A percentile compares a stretch with the other conserved stretches of the same genome.
Conservation (phyloP, 1,140 invertebrate genomes). For the Megathymus violae region DNA sequence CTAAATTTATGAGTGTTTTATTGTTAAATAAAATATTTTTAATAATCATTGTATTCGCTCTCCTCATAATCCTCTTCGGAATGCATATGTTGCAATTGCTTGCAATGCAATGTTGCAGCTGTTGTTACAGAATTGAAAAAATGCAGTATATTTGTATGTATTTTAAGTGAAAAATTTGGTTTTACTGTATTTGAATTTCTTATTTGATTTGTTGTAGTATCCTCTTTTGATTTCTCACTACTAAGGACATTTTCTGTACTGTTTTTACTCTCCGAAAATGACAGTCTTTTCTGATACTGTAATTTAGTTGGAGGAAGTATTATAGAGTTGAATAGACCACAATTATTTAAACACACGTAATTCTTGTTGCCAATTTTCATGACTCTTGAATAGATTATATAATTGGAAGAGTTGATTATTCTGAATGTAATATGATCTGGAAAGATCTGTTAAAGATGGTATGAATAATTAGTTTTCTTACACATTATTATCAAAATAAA, state of each 20-base stretch:
- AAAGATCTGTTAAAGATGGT: constrained; percentile 46
- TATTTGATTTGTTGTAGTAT: not conserved
- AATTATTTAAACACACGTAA: constrained; percentile 48
- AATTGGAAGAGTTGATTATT: constrained; percentile 54
- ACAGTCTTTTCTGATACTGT: constrained; percentile 18
- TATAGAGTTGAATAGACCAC: constrained; percentile 39
- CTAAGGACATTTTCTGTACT: not conserved
- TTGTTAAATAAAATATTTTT: not conserved
- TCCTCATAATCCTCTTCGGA: constrained; percentile 10
- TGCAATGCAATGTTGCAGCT: not conserved
- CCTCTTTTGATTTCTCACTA: not conserved
- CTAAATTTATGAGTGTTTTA: not conserved
- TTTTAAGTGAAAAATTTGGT: not conserved
- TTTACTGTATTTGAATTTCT: not conserved
- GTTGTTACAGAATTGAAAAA: not conserved
- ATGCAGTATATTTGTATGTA: not conserved
- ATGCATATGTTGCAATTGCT: constrained; percentile 5
- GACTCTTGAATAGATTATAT: constrained; percentile 59
- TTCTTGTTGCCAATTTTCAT: constrained; percentile 50
- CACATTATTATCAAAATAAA: too few species aligned
- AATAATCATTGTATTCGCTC: constrained; percentile 18
- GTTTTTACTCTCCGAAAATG: not conserved
- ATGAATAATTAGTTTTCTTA: too few species aligned
- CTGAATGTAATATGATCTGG: constrained; percentile 45
- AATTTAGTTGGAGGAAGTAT: constrained; percentile 30